Evolutionary conservation across 2,797 vertebrate species (phyloP).

Genomic region (Sebastes elongatus): DNA sequence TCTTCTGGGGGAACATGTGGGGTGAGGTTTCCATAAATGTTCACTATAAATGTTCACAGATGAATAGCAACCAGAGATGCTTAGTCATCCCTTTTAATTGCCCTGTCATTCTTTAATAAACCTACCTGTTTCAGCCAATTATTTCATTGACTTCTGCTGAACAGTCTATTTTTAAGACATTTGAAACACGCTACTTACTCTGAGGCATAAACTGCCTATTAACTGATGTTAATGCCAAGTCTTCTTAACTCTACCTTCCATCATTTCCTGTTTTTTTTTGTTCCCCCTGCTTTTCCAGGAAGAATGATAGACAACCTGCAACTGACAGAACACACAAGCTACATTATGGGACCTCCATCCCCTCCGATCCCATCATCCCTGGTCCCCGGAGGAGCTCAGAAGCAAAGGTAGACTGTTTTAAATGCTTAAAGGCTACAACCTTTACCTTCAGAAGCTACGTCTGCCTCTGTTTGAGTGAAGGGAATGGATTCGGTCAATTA

Average conservation of each 20-base stretch:
- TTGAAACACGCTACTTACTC: constrained; percentile 21
- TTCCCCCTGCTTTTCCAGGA: not conserved
- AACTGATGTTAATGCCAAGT: constrained; percentile 22
- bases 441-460: constrained; percentile 47
- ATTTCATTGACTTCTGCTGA: constrained; percentile 41
- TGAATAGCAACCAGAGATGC: constrained; percentile 35
- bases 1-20: constrained; percentile 21
- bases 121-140: constrained; percentile 39
- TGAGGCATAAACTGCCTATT: constrained; percentile 3
- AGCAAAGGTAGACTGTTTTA: constrained; percentile 30
- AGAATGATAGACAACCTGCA: constrained; percentile 9
- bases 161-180: constrained; percentile 18
- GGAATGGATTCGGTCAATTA: constrained; percentile 73
- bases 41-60: constrained; percentile 20
- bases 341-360: not conserved
- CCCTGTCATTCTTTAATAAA: constrained; percentile 47
- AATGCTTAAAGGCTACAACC: constrained; percentile 46
- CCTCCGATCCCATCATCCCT: not conserved
- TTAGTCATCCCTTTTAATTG: constrained; percentile 53
- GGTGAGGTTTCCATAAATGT: constrained; percentile 29
- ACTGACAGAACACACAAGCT: not conserved
- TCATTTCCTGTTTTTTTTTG: constrained; percentile 12
- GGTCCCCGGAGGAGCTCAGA: constrained; percentile 5
- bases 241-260: constrained; percentile 13
- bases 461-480: constrained; percentile 63